A percentile compares a stretch with the other conserved stretches of the same genome.
Conservation (phyloP, 2,797 vertebrate genomes). For the Enteromius thamalakanensis region DNA sequence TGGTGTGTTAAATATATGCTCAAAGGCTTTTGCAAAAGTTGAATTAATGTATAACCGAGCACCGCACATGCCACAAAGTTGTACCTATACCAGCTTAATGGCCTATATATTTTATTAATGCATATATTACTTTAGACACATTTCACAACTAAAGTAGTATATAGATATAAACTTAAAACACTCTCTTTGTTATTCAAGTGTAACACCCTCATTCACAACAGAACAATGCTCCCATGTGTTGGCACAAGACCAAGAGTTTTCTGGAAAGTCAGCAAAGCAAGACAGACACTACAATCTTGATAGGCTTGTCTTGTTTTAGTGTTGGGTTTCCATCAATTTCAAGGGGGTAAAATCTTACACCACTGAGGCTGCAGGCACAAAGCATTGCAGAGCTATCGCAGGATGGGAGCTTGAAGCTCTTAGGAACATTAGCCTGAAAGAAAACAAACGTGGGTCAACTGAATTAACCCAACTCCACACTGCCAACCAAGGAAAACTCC, state of each 20-base stretch:
- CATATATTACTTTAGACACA: background rate
- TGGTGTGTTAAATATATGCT: constrained; percentile 46
- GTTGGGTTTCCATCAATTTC: constrained; percentile 67
- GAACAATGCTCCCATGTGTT: constrained; percentile 29
- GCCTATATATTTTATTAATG: background rate
- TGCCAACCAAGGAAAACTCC: constrained; percentile 48
- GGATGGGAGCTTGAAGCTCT: constrained; percentile 63
- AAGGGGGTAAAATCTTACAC: constrained; percentile 65
- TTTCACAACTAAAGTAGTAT: background rate
- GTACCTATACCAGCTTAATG: background rate
- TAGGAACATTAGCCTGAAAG: constrained; percentile 57
- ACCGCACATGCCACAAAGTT: background rate
- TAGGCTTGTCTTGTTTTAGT: constrained; percentile 62
- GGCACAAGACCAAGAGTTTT: constrained; percentile 37
- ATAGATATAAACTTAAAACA: background rate
- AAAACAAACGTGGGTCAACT: constrained; percentile 57
- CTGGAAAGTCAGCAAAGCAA: constrained; percentile 39
- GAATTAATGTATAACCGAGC: constrained; percentile 28
- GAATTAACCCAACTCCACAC: constrained; percentile 58
- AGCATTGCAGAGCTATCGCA: constrained; percentile 61
- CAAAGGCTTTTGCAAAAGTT: constrained; percentile 27
- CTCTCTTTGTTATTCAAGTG: background rate
- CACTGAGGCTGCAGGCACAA: constrained; percentile 65
- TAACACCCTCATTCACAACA: constrained; percentile 6
- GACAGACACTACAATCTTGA: constrained; percentile 62